Base-by-base conservation (phyloP, 2,888 invertebrate species). In the Quadroppia sp. region DNA sequence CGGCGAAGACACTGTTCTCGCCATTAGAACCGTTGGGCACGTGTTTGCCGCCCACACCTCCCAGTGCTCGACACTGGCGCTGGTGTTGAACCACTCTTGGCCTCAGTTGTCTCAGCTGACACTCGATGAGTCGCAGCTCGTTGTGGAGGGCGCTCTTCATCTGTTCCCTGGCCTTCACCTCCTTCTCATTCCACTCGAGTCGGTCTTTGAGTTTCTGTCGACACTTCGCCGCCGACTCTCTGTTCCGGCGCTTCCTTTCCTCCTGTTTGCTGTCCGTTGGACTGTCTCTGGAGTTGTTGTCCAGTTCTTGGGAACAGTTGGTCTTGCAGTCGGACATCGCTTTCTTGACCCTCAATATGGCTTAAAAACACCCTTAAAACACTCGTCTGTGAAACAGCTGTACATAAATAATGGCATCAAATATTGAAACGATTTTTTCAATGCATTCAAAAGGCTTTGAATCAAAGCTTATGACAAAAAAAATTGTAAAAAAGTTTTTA, bases 151-250 rank as follows among this genome's bases (percentile, higher is more conserved):
- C 32, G 9, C 11, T 9, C 4, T 36, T 61, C 36, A 15, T 28
- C 4, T 17, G 17, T 15, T 61, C 61, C 61, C 7, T 2, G 1
- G 9, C 11, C 13, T 1, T 20, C 4, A 61, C 61, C 4, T 30
- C 61, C 32, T 17, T n/a, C 4, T 32, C 2, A 36, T 3, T 3
- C 9, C 13, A 32, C 4, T 11, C 17, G 2, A 61, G 20, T 32
- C 28, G 32, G 36, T 61, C 61, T 11, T 61, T 61, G 4, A 61
- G 61, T 61, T 61, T 61, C 36, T 61, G 61, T 15, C 61, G 32
- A 25, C 61, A 61, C 30, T 61, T 61, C n/a, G 61, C 61, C 36
- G 61, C 61, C 3, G 61, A 61, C 36, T 61, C 61, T 61, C 61
- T 61, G 61, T 61, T 61, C 7, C 61, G 61, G 4, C 61, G 32